Conservation (phyloP, 2,888 invertebrate species). For the Carpatolechia fugitivella region DNA sequence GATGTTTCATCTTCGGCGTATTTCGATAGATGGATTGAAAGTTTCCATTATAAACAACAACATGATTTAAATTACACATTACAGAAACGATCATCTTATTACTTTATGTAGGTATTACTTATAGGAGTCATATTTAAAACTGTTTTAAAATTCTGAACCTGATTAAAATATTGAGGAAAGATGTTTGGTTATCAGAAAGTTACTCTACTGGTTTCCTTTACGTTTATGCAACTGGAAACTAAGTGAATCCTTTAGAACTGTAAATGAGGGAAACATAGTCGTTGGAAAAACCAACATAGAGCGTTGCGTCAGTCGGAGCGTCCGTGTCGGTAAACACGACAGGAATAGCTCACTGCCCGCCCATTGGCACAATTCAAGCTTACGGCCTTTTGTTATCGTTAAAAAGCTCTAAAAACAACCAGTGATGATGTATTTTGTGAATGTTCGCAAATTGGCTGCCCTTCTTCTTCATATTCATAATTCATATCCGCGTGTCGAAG, state of each 20-base stretch:
- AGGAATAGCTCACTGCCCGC: conserved; percentile 58
- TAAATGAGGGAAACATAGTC: neutral
- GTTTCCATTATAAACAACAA: too few species aligned
- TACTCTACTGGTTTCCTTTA: too few species aligned
- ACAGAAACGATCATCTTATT: too few species aligned
- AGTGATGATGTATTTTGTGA: neutral
- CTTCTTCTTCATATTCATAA: neutral
- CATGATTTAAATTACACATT: too few species aligned
- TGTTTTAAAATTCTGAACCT: too few species aligned
- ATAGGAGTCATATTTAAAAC: too few species aligned
- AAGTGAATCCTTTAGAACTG: neutral
- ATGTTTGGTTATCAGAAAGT: too few species aligned
- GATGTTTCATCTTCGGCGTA: conserved; percentile 5
- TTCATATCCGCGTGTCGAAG: neutral
- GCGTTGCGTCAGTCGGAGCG: conserved; percentile 51
- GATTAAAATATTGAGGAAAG: too few species aligned
- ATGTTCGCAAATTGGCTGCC: neutral
- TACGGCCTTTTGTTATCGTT: conserved; percentile 11
- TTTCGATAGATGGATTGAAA: too few species aligned
- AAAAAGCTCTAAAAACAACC: neutral
- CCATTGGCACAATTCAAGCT: conserved; percentile 46
- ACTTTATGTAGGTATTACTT: too few species aligned
- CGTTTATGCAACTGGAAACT: neutral
- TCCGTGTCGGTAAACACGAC: conserved; percentile 62
- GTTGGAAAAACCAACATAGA: conserved; percentile 37